phyloP scores from a whole-genome alignment of 2,888 invertebrate genomes.

The Drosophila vallismaia region DNA sequence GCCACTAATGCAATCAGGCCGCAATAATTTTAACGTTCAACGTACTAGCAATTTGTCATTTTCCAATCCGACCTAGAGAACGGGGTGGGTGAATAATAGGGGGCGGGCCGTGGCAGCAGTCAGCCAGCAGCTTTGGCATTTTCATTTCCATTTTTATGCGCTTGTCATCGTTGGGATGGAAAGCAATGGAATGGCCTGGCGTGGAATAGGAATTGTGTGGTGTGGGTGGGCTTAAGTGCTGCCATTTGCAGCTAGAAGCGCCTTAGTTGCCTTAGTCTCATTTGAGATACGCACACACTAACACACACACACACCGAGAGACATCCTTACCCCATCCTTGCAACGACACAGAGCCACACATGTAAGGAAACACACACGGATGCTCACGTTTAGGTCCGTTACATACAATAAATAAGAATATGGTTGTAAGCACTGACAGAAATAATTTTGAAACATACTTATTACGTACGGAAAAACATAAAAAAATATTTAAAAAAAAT shows the following conservation, averaged over 20 bases:
- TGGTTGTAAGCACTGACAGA: not conserved
- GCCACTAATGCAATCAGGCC: slow-evolving; percentile 72
- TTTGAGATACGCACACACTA: slow-evolving; percentile 49
- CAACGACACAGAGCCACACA: not conserved
- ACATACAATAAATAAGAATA: slow-evolving; percentile 19
- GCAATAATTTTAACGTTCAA: slow-evolving; percentile 70
- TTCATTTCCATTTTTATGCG: slow-evolving; percentile 79
- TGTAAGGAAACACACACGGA: slow-evolving; percentile 7
- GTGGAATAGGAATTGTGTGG: not conserved
- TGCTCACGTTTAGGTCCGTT: slow-evolving; percentile 13
- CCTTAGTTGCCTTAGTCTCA: slow-evolving; percentile 67
- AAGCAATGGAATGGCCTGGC: slow-evolving; percentile 11
- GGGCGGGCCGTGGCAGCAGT: slow-evolving; percentile 24
- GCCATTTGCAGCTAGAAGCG: slow-evolving; percentile 72
- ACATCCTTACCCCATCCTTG: too few species aligned
- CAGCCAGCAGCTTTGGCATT: slow-evolving; percentile 61
- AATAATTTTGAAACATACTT: not conserved
- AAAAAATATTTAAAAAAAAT: too few species aligned
- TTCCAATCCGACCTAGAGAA: slow-evolving; percentile 44
- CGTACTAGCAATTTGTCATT: slow-evolving; percentile 70
- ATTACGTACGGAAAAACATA: too few species aligned
- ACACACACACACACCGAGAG: slow-evolving; percentile 2
- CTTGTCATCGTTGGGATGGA: slow-evolving; percentile 54
- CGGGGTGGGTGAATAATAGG: not conserved
- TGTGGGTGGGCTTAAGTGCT: slow-evolving; percentile 68